Conservation (phyloP, 2,888 invertebrate genomes). For the Allophyes oxyacanthae region DNA sequence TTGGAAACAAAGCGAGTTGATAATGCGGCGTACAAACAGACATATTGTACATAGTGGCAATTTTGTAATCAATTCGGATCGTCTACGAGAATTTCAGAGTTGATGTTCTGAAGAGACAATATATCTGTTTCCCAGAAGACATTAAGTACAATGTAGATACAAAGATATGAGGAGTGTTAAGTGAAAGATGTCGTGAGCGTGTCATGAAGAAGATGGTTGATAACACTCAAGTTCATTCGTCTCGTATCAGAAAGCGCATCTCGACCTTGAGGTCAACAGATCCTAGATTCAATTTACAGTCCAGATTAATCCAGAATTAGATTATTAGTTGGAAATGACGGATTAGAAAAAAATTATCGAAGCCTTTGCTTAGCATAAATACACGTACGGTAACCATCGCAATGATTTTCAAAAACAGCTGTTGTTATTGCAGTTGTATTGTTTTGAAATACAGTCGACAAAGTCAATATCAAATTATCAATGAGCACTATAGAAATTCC, state of each 20-base stretch:
- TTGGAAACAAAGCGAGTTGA: slow-evolving; percentile 44
- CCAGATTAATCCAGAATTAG: too few relatives aligned
- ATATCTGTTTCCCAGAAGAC: neutral
- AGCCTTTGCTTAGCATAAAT: neutral
- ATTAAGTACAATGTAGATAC: neutral
- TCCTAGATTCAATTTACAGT: too few relatives aligned
- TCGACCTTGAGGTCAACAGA: too few relatives aligned
- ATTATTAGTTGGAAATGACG: too few relatives aligned
- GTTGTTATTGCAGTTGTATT: slow-evolving; percentile 1
- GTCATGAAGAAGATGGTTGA: neutral
- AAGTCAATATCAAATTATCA: slow-evolving; percentile 22
- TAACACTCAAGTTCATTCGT: neutral
- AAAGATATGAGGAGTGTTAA: neutral
- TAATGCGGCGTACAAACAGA: slow-evolving; percentile 34
- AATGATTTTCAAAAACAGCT: neutral
- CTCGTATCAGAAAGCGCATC: neutral
- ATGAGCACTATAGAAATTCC: slow-evolving; percentile 32
- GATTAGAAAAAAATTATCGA: neutral
- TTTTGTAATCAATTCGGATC: slow-evolving; percentile 23
- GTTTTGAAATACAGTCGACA: slow-evolving; percentile 6
- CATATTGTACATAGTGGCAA: slow-evolving; percentile 12
- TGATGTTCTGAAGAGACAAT: neutral
- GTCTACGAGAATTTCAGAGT: neutral
- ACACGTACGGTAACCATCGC: neutral
- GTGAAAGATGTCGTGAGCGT: slow-evolving; percentile 5